These are phyloP conservation scores for Thera obeliscata DNA, from an alignment of 2,888 invertebrate species.

Conservation along the genomic window DNA sequence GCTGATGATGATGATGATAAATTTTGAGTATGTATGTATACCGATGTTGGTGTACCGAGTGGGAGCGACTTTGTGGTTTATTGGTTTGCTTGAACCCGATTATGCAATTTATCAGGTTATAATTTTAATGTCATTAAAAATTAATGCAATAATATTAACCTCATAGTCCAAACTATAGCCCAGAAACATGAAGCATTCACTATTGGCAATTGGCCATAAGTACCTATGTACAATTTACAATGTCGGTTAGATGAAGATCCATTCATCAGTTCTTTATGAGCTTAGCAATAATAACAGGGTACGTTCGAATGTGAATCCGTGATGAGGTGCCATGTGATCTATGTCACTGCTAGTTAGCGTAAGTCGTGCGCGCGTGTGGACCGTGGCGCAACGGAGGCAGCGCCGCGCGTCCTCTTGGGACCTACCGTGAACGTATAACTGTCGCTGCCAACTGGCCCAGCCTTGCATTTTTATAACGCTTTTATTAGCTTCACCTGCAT, in stretches of 20 bases:
- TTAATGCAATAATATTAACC: not conserved
- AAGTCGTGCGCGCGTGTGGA: constrained; percentile 54
- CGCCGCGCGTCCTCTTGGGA: not conserved
- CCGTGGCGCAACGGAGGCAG: constrained; percentile 50
- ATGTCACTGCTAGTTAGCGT: constrained; percentile 55
- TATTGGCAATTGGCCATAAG: not conserved
- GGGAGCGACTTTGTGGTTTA: no score
- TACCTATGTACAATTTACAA: constrained; percentile 3
- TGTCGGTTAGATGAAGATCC: constrained; percentile 11
- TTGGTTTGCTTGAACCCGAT: no score
- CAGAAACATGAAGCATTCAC: not conserved
- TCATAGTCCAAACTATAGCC: not conserved
- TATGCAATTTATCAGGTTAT: no score
- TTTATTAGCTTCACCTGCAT: no score
- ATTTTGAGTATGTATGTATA: no score
- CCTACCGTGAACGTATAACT: constrained; percentile 7
- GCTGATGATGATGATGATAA: no score
- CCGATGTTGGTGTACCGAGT: no score
- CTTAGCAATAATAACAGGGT: constrained; percentile 39
- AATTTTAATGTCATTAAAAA: not conserved
- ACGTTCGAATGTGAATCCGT: constrained; percentile 54
- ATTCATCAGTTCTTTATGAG: constrained; percentile 43
- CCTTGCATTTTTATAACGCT: no score
- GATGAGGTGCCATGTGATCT: constrained; percentile 58
- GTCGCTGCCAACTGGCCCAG: no score